Evolutionary conservation across 2,888 invertebrate genomes (phyloP).

Genomic region (Rhaphigaster nebulosa): DNA sequence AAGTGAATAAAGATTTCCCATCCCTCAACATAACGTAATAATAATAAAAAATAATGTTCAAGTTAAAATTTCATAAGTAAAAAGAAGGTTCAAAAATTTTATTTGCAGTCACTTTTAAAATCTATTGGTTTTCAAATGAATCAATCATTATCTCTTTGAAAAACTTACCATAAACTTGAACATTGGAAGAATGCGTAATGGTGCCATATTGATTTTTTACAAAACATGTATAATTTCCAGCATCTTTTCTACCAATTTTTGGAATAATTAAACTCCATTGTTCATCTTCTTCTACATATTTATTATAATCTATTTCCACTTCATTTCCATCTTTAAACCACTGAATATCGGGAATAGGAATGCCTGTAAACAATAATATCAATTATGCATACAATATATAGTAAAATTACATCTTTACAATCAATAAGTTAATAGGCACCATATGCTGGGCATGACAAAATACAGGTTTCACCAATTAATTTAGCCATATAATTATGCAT

Average conservation of each 20-base stretch:
- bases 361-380: conserved; percentile 65
- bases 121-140: too few relatives aligned
- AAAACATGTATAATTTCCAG: conserved; percentile 73
- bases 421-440: conserved; percentile 60
- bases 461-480: conserved; percentile 59
- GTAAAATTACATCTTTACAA: neutral
- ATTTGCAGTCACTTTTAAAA: too few relatives aligned
- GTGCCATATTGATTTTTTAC: conserved; percentile 70
- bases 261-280: conserved; percentile 37
- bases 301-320: conserved; percentile 51
- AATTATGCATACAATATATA: neutral
- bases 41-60: too few relatives aligned
- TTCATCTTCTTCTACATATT: conserved; percentile 34
- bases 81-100: too few relatives aligned
- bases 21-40: too few relatives aligned
- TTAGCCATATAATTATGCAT: conserved; percentile 62
- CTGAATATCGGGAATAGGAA: conserved; percentile 67
- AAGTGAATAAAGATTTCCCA: too few relatives aligned
- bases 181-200: conserved; percentile 66
- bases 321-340: conserved; percentile 64
- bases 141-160: neutral
- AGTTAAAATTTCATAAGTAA: too few relatives aligned
- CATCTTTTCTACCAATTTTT: conserved; percentile 66
- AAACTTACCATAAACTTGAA: conserved; percentile 66
- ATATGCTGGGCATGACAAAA: conserved; percentile 62